Percentiles rank a stretch among this genome's conserved stretches.
Evolutionary conservation across 2,888 invertebrate species (phyloP).

Genomic region (Dynastes tityus): DNA sequence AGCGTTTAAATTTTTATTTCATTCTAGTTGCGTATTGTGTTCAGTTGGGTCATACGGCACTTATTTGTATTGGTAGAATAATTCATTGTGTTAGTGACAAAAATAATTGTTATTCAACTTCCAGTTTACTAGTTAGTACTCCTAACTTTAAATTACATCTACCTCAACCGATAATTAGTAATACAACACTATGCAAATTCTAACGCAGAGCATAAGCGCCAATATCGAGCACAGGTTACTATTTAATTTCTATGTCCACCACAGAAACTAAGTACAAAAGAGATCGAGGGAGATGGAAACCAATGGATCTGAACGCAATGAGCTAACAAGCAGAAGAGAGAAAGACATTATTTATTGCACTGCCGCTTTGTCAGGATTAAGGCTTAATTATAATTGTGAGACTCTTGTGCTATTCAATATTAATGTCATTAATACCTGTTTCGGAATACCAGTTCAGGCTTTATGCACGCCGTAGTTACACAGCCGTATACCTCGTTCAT

Average conservation of each 20-base stretch:
- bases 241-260: too few species aligned
- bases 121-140: too few species aligned
- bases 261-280: neutral
- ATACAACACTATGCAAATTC: constrained; percentile 23
- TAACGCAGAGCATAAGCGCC: constrained; percentile 11
- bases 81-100: too few species aligned
- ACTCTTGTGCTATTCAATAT: neutral
- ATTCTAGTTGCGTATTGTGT: too few species aligned
- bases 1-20: too few species aligned
- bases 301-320: neutral
- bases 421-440: constrained; percentile 15
- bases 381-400: constrained; percentile 30
- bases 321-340: neutral
- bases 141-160: constrained; percentile 19
- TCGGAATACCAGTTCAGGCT: constrained; percentile 4
- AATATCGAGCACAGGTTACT: constrained; percentile 23
- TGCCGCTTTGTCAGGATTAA: constrained; percentile 12
- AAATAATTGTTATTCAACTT: too few species aligned
- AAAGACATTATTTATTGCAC: constrained; percentile 18
- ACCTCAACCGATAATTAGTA: constrained; percentile 11
- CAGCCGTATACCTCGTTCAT: too few species aligned
- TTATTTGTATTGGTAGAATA: too few species aligned
- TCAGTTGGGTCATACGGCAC: too few species aligned
- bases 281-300: neutral
- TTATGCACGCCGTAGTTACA: neutral